Evolutionary conservation across 2,113 vertebrate genomes (phyloP).

Genomic region (Ammodytes dubius): DNA sequence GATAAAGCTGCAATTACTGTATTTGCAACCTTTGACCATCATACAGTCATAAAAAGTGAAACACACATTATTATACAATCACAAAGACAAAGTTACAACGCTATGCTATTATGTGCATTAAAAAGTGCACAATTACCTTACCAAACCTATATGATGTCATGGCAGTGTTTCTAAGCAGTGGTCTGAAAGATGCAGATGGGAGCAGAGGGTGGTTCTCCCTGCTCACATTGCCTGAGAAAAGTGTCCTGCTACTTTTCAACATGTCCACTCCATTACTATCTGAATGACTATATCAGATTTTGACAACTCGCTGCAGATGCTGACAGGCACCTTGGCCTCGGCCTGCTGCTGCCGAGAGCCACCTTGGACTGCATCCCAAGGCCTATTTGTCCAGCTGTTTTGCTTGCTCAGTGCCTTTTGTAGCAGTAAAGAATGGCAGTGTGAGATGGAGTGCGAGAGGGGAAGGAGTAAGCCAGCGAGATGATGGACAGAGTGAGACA

Average conservation of each 20-base stretch:
- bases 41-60: background rate
- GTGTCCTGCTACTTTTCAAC: slow-evolving; percentile 59
- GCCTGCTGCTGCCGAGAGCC: slow-evolving; percentile 65
- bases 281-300: slow-evolving; percentile 79
- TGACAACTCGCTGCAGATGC: slow-evolving; percentile 78
- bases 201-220: slow-evolving; percentile 52
- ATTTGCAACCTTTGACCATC: background rate
- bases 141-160: slow-evolving; percentile 44
- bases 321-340: slow-evolving; percentile 66
- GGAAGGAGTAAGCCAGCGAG: background rate
- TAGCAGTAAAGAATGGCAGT: slow-evolving; percentile 38
- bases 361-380: slow-evolving; percentile 71
- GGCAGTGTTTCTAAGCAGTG: slow-evolving; percentile 41
- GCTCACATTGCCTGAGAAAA: slow-evolving; percentile 66
- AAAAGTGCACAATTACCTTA: background rate
- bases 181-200: slow-evolving; percentile 39
- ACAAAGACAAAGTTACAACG: slow-evolving; percentile 9
- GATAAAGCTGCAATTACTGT: background rate
- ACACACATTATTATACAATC: background rate
- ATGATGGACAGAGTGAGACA: slow-evolving; percentile 48
- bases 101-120: slow-evolving; percentile 1
- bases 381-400: slow-evolving; percentile 76
- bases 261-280: slow-evolving; percentile 68
- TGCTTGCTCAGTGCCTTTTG: slow-evolving; percentile 61
- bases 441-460: slow-evolving; percentile 4